Conservation (phyloP, 1,140 invertebrate genomes). For the Brachystomella parvula region DNA sequence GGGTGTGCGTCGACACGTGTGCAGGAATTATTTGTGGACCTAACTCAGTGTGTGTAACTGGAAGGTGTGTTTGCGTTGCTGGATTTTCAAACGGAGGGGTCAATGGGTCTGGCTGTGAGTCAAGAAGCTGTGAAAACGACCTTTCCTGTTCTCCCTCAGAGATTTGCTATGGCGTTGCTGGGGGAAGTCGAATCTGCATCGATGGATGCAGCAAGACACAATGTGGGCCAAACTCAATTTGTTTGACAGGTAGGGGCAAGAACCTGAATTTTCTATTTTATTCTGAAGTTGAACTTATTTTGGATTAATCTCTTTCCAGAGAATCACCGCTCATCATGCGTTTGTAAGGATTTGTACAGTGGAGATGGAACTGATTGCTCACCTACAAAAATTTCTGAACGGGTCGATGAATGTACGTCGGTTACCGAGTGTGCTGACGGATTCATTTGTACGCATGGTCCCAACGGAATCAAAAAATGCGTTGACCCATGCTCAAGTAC, state of each 20-base stretch:
- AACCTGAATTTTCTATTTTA: constrained; percentile 36
- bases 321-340: constrained; percentile 71
- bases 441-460: constrained; percentile 47
- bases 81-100: constrained; percentile 68
- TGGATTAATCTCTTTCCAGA: constrained; percentile 45
- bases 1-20: constrained; percentile 65
- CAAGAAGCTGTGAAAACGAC: constrained; percentile 63
- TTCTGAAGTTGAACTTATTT: not conserved
- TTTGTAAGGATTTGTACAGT: constrained; percentile 65
- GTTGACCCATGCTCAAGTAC: constrained; percentile 67
- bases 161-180: constrained; percentile 71
- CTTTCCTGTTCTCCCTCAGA: constrained; percentile 67
- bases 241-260: constrained; percentile 47
- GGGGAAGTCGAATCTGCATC: constrained; percentile 67
- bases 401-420: constrained; percentile 51
- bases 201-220: constrained; percentile 75
- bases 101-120: constrained; percentile 58
- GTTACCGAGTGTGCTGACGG: constrained; percentile 61
- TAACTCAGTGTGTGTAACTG: constrained; percentile 67
- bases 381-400: constrained; percentile 41
- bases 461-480: constrained; percentile 58
- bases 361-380: constrained; percentile 56
- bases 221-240: constrained; percentile 81
- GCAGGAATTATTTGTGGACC: constrained; percentile 66
- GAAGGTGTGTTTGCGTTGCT: constrained; percentile 67